Base-by-base conservation (phyloP, 2,888 invertebrate genomes). In the Cantharis rufa region DNA sequence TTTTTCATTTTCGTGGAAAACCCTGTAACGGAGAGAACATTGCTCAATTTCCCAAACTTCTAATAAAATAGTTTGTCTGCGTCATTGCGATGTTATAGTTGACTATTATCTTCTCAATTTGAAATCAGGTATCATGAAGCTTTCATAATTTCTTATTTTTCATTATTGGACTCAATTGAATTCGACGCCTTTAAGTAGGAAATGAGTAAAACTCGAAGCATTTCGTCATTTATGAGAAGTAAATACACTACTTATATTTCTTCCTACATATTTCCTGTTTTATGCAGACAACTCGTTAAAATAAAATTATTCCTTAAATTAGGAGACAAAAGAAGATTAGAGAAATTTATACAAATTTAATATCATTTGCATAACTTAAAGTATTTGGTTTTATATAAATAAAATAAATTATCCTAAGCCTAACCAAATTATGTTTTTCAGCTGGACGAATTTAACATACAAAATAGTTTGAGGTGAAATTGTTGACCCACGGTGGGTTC, bases 251-350 rank as follows among this genome's bases (percentile, higher is more conserved):
- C 71, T 68, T 69, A 48, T 48, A 66, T 69, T 71, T 27, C 71
- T 74, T 72, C 77, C 77, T 77, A 81, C 81, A 80, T 80, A 80
- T 78, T 80, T 79, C 75, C 72, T 78, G 77, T 71, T 73, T 61
- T 74, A 71, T 73, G 70, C 68, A 74, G 77, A 69, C 77, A 71
- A 71, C 69, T 63, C 64, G 64, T 77, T 62, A 15, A 70, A 48
- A 48, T 48, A 48, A 48, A 48, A 69, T 70, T 71, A 74, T 74
- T 74, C 74, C 77, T 71, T 71, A 77, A 77, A 74, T 77, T 74
- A 71, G 74, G 71, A 74, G 71, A 71, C 48, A 62, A 48, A 72
- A 72, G 21, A 21, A 18, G 48, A 48, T 48, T 48, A 48, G 48
- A 48, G 48, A 48, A n/a, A 48, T 48, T 48, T 9, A 48, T 48